Conservation (phyloP, 2,797 vertebrate genomes). For the Acanthurus lineatus region DNA sequence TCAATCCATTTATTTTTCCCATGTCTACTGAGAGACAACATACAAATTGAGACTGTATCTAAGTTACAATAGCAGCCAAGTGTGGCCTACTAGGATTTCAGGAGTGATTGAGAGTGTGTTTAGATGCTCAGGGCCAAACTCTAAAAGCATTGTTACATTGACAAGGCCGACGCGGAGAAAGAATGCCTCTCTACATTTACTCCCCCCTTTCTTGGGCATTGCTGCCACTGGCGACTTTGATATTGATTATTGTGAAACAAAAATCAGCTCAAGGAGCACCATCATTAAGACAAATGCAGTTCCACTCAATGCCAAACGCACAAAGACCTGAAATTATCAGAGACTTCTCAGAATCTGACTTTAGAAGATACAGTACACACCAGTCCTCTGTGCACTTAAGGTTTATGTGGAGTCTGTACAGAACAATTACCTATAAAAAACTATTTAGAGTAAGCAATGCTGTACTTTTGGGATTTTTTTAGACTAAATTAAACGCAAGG, state of each 20-base stretch:
- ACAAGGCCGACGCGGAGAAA: conserved; percentile 87
- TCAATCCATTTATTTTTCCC: conserved; percentile 86
- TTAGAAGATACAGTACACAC: conserved; percentile 24
- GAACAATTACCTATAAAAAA: not conserved
- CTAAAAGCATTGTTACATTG: conserved; percentile 89
- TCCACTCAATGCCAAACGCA: conserved; percentile 80
- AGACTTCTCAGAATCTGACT: conserved; percentile 51
- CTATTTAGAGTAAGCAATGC: not conserved
- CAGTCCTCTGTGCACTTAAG: conserved; percentile 5
- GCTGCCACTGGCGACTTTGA: conserved; percentile 84
- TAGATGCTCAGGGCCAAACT: conserved; percentile 90
- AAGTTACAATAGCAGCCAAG: conserved; percentile 86
- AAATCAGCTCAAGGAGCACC: conserved; percentile 84
- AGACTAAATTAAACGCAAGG: not conserved
- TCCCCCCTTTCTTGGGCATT: conserved; percentile 78
- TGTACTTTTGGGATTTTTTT: not conserved
- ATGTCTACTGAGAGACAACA: conserved; percentile 84
- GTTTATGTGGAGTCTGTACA: not conserved
- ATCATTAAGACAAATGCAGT: conserved; percentile 87
- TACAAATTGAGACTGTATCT: conserved; percentile 89
- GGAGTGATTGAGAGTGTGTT: conserved; percentile 89
- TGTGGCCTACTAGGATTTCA: conserved; percentile 86
- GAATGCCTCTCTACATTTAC: conserved; percentile 80
- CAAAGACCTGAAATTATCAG: conserved; percentile 63
- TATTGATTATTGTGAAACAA: conserved; percentile 88